Percentiles rank a stretch among this genome's conserved stretches.
Evolutionary conservation across 2,888 invertebrate genomes (phyloP).

Genomic region (Neoitamus cyanurus): DNA sequence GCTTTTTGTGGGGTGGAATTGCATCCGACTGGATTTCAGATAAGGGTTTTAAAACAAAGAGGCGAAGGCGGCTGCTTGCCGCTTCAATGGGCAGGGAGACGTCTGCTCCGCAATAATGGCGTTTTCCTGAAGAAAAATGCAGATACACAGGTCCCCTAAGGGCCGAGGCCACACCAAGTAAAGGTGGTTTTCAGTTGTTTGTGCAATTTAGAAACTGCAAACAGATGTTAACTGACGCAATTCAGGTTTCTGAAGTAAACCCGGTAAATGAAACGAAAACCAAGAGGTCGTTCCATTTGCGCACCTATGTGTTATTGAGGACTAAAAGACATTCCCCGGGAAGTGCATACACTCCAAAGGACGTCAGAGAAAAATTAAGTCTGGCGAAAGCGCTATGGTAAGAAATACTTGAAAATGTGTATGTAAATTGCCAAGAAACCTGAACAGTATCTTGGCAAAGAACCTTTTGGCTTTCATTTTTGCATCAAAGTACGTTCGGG

Average conservation of each 20-base stretch:
- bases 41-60: conserved; percentile 21
- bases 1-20: conserved; percentile 15
- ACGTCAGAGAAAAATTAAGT: background rate
- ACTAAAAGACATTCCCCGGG: background rate
- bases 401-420: background rate
- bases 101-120: conserved; percentile 6
- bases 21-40: conserved; percentile 16
- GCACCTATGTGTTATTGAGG: background rate
- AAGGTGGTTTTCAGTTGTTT: background rate
- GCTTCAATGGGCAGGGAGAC: background rate
- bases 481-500: background rate
- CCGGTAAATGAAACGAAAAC: background rate
- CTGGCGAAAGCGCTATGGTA: background rate
- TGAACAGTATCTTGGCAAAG: background rate
- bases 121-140: background rate
- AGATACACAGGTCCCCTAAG: background rate
- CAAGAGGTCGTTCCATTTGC: background rate
- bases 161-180: background rate
- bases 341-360: background rate
- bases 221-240: background rate
- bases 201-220: background rate
- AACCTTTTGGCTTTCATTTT: background rate
- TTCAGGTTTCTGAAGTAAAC: background rate
- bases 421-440: background rate
- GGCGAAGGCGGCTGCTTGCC: background rate